phyloP scores from a whole-genome alignment of 2,797 vertebrate genomes.

The Gymnocypris eckloni region DNA sequence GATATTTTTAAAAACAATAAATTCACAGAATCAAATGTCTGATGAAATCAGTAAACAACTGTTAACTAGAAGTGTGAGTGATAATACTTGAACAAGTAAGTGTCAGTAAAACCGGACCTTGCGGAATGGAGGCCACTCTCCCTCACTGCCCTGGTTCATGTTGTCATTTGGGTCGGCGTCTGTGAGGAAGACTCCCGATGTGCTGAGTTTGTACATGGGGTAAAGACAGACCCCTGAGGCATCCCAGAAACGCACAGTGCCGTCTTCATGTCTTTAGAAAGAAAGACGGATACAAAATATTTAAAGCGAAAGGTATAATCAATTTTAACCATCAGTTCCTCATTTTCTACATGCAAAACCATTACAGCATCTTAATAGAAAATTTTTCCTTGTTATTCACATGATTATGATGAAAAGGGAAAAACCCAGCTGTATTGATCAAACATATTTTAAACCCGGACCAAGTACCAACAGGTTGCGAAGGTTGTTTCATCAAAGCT shows the following conservation, averaged over 20 bases:
- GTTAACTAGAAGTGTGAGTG: background rate
- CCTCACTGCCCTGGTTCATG: conserved; percentile 87
- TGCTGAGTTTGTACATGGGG: conserved; percentile 93
- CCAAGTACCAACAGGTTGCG: background rate
- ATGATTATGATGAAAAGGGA: background rate
- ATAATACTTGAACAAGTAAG: background rate
- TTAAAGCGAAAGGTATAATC: background rate
- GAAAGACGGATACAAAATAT: conserved; percentile 12
- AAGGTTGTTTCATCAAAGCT: background rate
- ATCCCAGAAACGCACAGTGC: conserved; percentile 96
- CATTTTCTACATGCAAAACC: background rate
- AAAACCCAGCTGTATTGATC: background rate
- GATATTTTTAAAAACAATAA: background rate
- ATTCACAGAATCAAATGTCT: background rate
- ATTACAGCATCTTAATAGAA: background rate
- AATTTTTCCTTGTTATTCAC: background rate
- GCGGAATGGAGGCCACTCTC: conserved; percentile 95
- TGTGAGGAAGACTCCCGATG: conserved; percentile 89
- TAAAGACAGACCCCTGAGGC: conserved; percentile 93
- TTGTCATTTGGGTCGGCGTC: conserved; percentile 92
- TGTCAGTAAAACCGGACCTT: conserved; percentile 79
- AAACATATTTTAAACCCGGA: background rate
- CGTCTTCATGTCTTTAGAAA: conserved; percentile 89
- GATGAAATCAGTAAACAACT: background rate
- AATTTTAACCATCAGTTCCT: background rate